A percentile compares a stretch with the other conserved stretches of the same genome.
phyloP scores from a whole-genome alignment of 1,140 invertebrate species.

The Meteorus sp. region DNA sequence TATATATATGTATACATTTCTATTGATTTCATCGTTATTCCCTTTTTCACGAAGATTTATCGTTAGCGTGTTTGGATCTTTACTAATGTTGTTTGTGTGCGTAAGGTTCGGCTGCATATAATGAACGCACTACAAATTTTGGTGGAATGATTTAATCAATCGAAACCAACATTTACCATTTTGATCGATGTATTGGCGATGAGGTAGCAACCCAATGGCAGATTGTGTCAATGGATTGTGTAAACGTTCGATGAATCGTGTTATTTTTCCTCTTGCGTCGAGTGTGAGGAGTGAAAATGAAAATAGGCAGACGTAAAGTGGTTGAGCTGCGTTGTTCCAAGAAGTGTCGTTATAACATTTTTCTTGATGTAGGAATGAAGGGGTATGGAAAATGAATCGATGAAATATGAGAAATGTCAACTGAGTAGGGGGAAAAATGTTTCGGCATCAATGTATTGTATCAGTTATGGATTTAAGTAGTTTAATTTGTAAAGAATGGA shows the following conservation, averaged over 20 bases:
- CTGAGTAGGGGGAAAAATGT: constrained; percentile 14
- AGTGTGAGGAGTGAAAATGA: not conserved
- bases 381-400: too few species aligned
- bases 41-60: constrained; percentile 4
- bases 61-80: constrained; percentile 23
- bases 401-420: not conserved
- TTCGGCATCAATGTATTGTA: not conserved
- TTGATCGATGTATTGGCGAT: not conserved
- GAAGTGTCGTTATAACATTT: not conserved
- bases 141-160: not conserved
- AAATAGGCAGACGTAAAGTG: not conserved
- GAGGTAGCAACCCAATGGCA: constrained; percentile 9
- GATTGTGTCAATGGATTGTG: constrained; percentile 14
- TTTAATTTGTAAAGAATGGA: not conserved
- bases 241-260: not conserved
- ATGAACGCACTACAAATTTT: not conserved
- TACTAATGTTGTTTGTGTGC: constrained; percentile 25
- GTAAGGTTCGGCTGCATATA: constrained; percentile 22
- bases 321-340: too few species aligned
- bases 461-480: not conserved
- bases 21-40: not conserved
- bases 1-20: not conserved
- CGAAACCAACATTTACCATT: not conserved
- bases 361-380: too few species aligned
- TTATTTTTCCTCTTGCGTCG: not conserved